Base-by-base conservation (phyloP, 2,113 vertebrate genomes). In the Irena cyanogastra region DNA sequence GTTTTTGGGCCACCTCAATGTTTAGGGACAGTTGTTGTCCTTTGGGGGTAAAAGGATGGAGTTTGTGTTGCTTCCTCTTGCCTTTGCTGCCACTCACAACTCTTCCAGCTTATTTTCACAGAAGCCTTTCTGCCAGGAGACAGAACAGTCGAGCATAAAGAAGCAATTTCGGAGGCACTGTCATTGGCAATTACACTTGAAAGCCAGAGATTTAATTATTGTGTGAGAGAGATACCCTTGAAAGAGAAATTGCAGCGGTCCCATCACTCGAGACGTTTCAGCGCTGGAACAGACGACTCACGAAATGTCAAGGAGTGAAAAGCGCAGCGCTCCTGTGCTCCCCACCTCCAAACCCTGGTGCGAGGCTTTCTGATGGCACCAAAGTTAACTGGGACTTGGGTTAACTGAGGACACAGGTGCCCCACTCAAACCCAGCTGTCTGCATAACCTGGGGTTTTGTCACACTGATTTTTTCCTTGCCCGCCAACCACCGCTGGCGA, bases 181-280 rank as follows among this genome's bases (percentile, higher is more conserved):
- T 72, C 76, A 71, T 35, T 78, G 64, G 80, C 80, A 94, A 91
- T 94, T 89, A 83, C 0, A 2, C 70, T 82, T 69, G 84, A 93
- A 94, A 95, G 80, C 68, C 68, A 63, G 79, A 80, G 85, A 92
- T 92, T 93, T 90, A 93, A 95, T 95, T 96, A 92, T 24, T 74
- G 94, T 81, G 89, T 1, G 24, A 90, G 78, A 91, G 78, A 1
- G 6, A 94, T 88, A 94, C 61, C 92, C 90, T 83, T 90, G 90
- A 83, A 96, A 96, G 71, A 97, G 83, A 84, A 88, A 92, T 76
- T 60, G 53, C 87, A 44, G 49, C 16, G 1, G 81, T 72, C 77
- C 87, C 83, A 72, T 89, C 87, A 42, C 87, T 72, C 28, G 89
- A 93, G 93, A 93, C 1, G 0, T 47, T 52, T 53, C 84, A 42